Evolutionary conservation across 1,140 invertebrate genomes (phyloP), one percentile per base, ranked within the genome.

Genomic region (Listronotus bonariensis): DNA sequence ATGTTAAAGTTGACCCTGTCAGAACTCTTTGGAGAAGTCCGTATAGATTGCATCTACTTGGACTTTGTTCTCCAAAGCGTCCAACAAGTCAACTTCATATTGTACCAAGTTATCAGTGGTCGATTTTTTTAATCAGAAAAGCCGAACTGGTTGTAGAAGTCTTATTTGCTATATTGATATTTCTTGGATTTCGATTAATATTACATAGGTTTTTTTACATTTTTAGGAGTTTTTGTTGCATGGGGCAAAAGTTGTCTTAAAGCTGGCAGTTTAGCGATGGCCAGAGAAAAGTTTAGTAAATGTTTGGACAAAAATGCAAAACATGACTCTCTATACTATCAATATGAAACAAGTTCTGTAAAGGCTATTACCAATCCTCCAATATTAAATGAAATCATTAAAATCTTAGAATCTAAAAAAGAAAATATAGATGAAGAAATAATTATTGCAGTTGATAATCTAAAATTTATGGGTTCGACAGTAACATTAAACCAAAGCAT

Each of bases 191-290:
- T n/a, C n/a, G n/a, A n/a, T n/a, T n/a, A n/a, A n/a, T n/a, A n/a
- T n/a, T n/a, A n/a, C n/a, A n/a, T n/a, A n/a, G n/a, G n/a, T n/a
- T n/a, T n/a, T n/a, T n/a, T 9, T 6, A 34, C 5, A 34, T 52
- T 73, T 17, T 79, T 82, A 72, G 86, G 86, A 17, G 90, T 95
- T 0, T 90, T 93, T 85, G 89, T 89, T 2, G 89, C 89, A 0
- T 95, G 93, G 91, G 93, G 92, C 0, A 87, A 93, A 75, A 86
- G 89, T 41, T 93, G 89, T 72, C 78, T 96, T 0, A 88, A 88
- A 68, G 87, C 89, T 2, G 92, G 92, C 0, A 87, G 91, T 71
- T 92, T 86, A 81, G 76, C 82, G 82, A 58, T 86, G 82, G 92
- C 93, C 0, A 80, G 90, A 31, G 86, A 88, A 40, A 89, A 89